These are phyloP conservation scores for Spodoptera frugiperda DNA, from an alignment of 1,140 invertebrate species.

Conservation along the genomic window DNA sequence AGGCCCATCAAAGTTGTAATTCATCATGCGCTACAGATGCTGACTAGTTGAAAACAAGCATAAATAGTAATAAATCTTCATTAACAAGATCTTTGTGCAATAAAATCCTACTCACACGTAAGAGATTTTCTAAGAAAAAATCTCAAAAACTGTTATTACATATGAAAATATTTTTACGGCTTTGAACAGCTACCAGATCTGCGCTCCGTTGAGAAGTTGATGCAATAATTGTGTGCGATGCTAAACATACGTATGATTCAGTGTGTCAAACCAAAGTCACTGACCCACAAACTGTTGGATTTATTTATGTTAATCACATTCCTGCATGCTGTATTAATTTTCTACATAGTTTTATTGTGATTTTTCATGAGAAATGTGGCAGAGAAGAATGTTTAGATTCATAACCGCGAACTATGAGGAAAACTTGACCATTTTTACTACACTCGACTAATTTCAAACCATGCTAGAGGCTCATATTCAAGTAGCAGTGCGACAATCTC, in stretches of 20 bases:
- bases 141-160: neutral
- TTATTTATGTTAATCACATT: neutral
- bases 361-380: no score
- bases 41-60: neutral
- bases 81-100: neutral
- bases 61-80: neutral
- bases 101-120: neutral
- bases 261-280: conserved; percentile 2
- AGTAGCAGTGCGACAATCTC: no score
- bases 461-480: no score
- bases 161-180: conserved; percentile 25
- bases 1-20: no score
- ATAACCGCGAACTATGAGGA: no score
- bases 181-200: conserved; percentile 2
- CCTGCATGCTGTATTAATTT: neutral
- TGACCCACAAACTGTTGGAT: conserved; percentile 14
- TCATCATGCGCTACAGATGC: no score
- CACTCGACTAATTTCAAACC: no score
- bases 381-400: no score
- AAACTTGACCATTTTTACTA: no score
- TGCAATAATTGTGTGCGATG: conserved; percentile 35
- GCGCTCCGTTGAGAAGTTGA: conserved; percentile 2
- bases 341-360: neutral
- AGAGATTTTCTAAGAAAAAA: neutral
- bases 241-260: conserved; percentile 11